These are phyloP conservation scores for Metridium senile DNA, from an alignment of 92 coral and sea anemone species.

Conservation along the genomic window DNA sequence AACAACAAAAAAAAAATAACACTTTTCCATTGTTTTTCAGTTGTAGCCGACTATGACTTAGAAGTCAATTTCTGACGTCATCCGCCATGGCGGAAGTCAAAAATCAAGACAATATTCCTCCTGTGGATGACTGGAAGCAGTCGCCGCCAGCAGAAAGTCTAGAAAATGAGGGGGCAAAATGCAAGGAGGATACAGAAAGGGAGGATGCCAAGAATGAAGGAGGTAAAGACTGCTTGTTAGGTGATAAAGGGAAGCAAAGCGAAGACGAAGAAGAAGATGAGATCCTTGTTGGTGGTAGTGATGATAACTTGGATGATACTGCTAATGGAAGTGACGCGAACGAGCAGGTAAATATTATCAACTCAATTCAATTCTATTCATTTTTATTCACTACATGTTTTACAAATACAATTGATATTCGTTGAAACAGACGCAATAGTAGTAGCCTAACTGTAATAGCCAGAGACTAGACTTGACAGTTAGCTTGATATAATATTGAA, in stretches of 20 bases:
- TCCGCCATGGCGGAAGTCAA: background rate
- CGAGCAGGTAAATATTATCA: background rate
- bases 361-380: too few species aligned
- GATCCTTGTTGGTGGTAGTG: background rate
- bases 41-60: background rate
- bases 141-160: background rate
- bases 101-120: background rate
- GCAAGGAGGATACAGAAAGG: background rate
- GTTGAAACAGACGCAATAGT: too few species aligned
- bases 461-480: too few species aligned
- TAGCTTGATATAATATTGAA: too few species aligned
- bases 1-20: too few species aligned
- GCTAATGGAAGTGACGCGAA: background rate
- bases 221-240: background rate
- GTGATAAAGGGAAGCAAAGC: background rate
- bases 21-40: background rate
- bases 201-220: background rate
- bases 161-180: background rate
- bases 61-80: background rate
- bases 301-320: background rate
- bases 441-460: too few species aligned
- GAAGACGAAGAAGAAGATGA: background rate
- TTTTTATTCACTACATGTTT: too few species aligned
- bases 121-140: background rate
- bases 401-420: too few species aligned